phyloP scores from a whole-genome alignment of 2,113 vertebrate species.

The Oceanodroma tethys region DNA sequence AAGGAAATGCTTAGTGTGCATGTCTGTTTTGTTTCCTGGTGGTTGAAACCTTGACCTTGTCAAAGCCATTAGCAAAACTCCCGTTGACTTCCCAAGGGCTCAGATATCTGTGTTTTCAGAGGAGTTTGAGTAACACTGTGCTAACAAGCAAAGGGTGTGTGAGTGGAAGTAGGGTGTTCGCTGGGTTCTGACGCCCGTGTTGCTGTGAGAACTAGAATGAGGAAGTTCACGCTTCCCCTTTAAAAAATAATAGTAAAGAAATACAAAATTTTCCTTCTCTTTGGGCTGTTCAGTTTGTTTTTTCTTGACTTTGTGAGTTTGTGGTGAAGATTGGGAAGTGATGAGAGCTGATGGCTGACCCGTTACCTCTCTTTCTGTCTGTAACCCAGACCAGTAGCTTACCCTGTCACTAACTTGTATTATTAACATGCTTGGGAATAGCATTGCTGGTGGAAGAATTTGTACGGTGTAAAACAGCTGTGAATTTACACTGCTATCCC shows the following conservation, averaged over 20 bases:
- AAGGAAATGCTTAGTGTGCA: background rate
- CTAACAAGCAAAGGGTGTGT: background rate
- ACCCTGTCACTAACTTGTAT: background rate
- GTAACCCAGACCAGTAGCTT: background rate
- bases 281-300: background rate
- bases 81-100: background rate
- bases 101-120: background rate
- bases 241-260: background rate
- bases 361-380: background rate
- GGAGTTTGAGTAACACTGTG: background rate
- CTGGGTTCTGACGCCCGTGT: accelerated
- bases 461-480: background rate
- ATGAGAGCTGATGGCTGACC: background rate
- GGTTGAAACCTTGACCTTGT: background rate
- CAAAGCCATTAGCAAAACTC: background rate
- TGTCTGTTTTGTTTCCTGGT: background rate
- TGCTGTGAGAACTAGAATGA: background rate
- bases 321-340: background rate
- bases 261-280: background rate
- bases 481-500: background rate
- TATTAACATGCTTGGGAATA: background rate
- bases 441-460: background rate
- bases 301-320: background rate
- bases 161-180: accelerated
- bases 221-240: background rate